A percentile compares a stretch with the other conserved stretches of the same genome.
Evolutionary conservation across 2,797 vertebrate genomes (phyloP).

Genomic region (Pogonophryne albipinna): DNA sequence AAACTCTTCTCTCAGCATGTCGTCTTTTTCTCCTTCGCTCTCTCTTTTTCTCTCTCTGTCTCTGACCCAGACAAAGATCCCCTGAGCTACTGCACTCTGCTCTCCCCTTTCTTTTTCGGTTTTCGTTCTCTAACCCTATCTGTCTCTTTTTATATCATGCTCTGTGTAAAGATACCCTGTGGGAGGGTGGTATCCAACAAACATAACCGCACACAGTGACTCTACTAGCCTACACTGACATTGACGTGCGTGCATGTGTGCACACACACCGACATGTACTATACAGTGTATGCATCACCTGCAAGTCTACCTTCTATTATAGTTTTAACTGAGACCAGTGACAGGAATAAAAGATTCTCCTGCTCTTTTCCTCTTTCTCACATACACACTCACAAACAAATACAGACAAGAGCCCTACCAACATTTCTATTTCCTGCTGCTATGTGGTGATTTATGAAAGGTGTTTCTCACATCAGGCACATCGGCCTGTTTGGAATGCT

Average conservation of each 20-base stretch:
- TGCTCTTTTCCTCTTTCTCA: constrained; percentile 29
- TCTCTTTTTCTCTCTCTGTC: constrained; percentile 51
- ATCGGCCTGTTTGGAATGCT: constrained; percentile 97
- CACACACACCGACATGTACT: constrained; percentile 13
- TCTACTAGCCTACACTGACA: constrained; percentile 48
- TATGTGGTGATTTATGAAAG: constrained; percentile 96
- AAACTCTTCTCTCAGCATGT: constrained; percentile 73
- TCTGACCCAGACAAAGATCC: constrained; percentile 80
- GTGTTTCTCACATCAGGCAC: constrained; percentile 94
- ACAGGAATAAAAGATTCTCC: constrained; percentile 64
- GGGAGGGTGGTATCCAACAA: constrained; percentile 75
- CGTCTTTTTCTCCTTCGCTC: constrained; percentile 60
- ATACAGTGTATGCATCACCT: constrained; percentile 38
- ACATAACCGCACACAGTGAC: constrained; percentile 64
- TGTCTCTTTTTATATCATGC: constrained; percentile 79
- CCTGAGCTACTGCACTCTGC: constrained; percentile 71
- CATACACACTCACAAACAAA: constrained; percentile 19
- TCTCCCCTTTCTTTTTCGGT: constrained; percentile 69
- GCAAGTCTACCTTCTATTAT: constrained; percentile 50
- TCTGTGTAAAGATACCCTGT: constrained; percentile 77
- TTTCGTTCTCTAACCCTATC: constrained; percentile 74
- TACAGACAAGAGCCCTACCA: constrained; percentile 82
- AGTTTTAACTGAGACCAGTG: constrained; percentile 57
- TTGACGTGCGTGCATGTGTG: constrained; percentile 7
- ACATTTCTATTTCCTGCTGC: constrained; percentile 89